Evolutionary conservation across 2,113 vertebrate genomes (phyloP), one percentile per base, ranked within the genome.

Genomic region (Hirundichthys speculiger): DNA sequence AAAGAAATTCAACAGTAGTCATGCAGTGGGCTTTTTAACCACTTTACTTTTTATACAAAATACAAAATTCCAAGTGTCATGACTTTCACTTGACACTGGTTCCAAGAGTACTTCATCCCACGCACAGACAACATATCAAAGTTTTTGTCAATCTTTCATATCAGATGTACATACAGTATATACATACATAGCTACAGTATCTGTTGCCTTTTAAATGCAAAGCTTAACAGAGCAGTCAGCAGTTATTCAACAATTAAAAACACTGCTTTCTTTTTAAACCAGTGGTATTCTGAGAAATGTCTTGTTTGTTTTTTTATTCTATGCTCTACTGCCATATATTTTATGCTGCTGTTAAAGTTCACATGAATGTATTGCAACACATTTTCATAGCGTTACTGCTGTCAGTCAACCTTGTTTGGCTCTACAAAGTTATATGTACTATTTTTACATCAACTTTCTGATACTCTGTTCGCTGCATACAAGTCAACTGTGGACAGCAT

Each of bases 41-140:
- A 70, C 90, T 75, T 80, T 83, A 81, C 30, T 90, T 89, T 92
- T 91, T 80, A 88, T 92, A 93, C 82, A 92, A 92, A 93, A 92
- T 93, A 93, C 90, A 93, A 93, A 93, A 91, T 61, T 81, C 64
- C 63, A 85, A 66, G 69, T 75, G 64, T 60, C 64, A 69, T 64
- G 71, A 69, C 69, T 58, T 41, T 69, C 9, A 46, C 16, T 63
- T 42, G 42, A 82, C 76, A 82, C 53, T 38, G 19, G 20, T 83
- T 81, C 55, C 67, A 65, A 74, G 61, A 61, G 56, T 54, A 55
- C 56, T 66, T 58, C 30, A 45, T 73, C 40, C 20, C 48, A 82
- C 71, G 69, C 34, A 72, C 46, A 39, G 38, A 76, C 75, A 58
- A 62, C 61, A 24, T 66, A 25, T 68, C 52, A 53, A 65, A 55